Evolutionary conservation across 2,888 invertebrate genomes (phyloP).

Genomic region (Rhingia rostrata): DNA sequence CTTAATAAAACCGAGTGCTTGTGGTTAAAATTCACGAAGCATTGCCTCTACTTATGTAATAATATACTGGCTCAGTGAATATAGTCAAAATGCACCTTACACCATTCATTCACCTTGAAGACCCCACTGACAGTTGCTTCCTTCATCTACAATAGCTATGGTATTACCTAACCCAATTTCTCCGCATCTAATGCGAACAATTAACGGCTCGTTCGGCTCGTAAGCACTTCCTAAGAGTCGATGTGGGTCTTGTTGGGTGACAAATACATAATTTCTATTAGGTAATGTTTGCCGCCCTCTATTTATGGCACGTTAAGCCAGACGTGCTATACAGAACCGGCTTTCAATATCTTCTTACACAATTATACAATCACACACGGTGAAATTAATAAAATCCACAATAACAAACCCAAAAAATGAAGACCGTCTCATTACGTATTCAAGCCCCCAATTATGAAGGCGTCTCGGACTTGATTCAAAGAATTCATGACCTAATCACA

Average conservation of each 20-base stretch:
- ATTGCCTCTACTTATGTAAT: too few relatives aligned
- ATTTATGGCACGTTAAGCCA: conserved; percentile 42
- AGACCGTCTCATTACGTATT: conserved; percentile 25
- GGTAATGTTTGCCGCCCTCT: conserved; percentile 20
- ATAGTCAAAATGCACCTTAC: too few relatives aligned
- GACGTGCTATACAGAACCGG: conserved; percentile 45
- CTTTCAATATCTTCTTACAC: conserved; percentile 29
- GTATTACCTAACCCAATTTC: conserved; percentile 28
- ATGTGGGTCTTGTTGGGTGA: conserved; percentile 42
- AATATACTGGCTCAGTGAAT: too few relatives aligned
- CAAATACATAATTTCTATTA: conserved; percentile 33
- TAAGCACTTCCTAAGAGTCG: conserved; percentile 2
- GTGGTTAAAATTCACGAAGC: too few relatives aligned
- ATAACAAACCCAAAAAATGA: conserved; percentile 21
- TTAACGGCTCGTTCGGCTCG: conserved; percentile 38
- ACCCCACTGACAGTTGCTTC: not conserved
- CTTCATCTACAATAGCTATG: not conserved
- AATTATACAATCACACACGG: conserved; percentile 12
- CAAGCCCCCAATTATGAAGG: conserved; percentile 9
- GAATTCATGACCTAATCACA: not conserved
- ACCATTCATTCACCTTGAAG: too few relatives aligned
- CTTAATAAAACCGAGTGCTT: too few relatives aligned
- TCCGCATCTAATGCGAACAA: not conserved
- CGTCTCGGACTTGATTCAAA: conserved; percentile 3
- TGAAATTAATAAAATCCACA: conserved; percentile 5